Evolutionary conservation across 2,797 vertebrate species (phyloP).

Genomic region (Capromys pilorides): DNA sequence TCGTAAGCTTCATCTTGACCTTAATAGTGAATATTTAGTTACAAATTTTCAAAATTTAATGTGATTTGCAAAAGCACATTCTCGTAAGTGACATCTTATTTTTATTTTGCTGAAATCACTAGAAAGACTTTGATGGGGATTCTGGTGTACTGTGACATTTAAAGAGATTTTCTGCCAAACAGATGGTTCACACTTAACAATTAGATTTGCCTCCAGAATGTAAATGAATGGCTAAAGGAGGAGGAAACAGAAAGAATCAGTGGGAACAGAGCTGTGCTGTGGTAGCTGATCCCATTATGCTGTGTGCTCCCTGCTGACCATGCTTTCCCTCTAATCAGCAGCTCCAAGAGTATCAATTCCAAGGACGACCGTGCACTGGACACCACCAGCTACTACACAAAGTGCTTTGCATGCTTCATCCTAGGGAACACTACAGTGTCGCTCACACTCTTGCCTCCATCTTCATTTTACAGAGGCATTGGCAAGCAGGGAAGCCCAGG

Average conservation of each 20-base stretch:
- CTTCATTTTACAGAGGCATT: neutral
- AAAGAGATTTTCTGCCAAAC: conserved; percentile 52
- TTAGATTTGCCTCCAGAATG: conserved; percentile 57
- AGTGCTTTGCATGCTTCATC: neutral
- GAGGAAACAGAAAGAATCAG: conserved; percentile 1
- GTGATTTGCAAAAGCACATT: neutral
- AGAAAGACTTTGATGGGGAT: conserved; percentile 32
- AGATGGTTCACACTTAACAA: conserved; percentile 57
- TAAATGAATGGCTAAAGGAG: conserved; percentile 32
- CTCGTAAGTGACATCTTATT: conserved; percentile 25
- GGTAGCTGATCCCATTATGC: neutral
- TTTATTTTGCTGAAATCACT: conserved; percentile 41
- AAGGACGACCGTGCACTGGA: neutral
- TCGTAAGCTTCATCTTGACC: neutral
- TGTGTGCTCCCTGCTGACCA: neutral
- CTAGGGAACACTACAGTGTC: neutral
- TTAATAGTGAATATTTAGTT: conserved; percentile 2
- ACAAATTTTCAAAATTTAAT: conserved; percentile 30
- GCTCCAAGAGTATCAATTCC: neutral
- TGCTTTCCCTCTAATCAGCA: neutral
- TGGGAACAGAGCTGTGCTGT: neutral
- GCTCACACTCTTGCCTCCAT: neutral
- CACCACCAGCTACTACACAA: neutral
- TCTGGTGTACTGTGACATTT: conserved; percentile 49
- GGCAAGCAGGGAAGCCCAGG: neutral